A percentile compares a stretch with the other conserved stretches of the same genome.
phyloP scores from a whole-genome alignment of 2,113 vertebrate genomes.

The Rhinoderma darwinii region DNA sequence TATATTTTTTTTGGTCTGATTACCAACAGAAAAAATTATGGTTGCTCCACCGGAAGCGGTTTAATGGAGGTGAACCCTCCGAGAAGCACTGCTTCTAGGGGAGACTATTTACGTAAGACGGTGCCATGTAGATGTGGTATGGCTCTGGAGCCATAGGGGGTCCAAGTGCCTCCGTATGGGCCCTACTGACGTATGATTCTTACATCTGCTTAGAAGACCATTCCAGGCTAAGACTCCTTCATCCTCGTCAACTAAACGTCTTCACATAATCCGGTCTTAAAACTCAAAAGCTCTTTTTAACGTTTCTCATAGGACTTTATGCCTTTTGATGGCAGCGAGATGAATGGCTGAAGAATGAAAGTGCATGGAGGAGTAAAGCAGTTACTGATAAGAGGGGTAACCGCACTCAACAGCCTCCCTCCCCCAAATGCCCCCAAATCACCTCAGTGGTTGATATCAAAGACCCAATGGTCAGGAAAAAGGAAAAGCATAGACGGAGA shows the following conservation, averaged over 20 bases:
- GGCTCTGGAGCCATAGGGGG: too few species aligned
- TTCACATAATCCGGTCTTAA: too few species aligned
- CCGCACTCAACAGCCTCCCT: not conserved
- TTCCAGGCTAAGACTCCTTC: not conserved
- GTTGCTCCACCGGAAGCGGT: too few species aligned
- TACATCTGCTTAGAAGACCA: not conserved
- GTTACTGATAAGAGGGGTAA: slow-evolving; percentile 1
- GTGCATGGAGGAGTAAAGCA: not conserved
- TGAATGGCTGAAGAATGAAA: slow-evolving; percentile 51
- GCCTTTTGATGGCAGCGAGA: slow-evolving; percentile 43
- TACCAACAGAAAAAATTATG: not conserved
- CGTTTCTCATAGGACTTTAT: not conserved
- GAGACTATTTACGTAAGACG: too few species aligned
- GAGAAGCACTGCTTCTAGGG: too few species aligned
- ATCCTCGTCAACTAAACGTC: not conserved
- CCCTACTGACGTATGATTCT: too few species aligned
- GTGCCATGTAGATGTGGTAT: too few species aligned
- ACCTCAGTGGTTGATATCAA: slow-evolving; percentile 7
- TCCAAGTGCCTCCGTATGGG: too few species aligned
- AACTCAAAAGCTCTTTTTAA: not conserved
- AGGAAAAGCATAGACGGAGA: slow-evolving; percentile 83
- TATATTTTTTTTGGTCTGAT: not conserved
- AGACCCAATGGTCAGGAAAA: slow-evolving; percentile 56
- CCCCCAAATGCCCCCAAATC: not conserved
- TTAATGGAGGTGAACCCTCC: too few species aligned